These are phyloP conservation scores for Paraescarpia echinospica DNA, from an alignment of 1,140 invertebrate genomes.

Conservation along the genomic window DNA sequence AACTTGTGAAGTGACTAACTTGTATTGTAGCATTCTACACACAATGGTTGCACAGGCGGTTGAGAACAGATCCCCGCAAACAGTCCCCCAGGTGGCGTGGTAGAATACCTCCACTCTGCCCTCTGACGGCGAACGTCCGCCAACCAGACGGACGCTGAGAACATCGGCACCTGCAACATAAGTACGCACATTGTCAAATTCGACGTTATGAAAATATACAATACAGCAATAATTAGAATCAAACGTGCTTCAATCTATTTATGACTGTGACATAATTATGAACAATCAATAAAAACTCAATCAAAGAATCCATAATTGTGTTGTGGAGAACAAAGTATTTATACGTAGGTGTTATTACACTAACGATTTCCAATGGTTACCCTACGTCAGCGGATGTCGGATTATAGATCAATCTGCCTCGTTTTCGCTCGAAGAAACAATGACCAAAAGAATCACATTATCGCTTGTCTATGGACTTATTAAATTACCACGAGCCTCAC, in stretches of 20 bases:
- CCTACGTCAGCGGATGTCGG: neutral
- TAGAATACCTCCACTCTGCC: constrained; percentile 42
- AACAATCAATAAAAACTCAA: too few species aligned
- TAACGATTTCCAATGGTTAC: neutral
- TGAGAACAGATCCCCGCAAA: constrained; percentile 44
- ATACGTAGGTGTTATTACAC: neutral
- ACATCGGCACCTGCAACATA: neutral
- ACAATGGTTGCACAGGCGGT: constrained; percentile 38
- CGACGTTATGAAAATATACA: too few species aligned
- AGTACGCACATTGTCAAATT: neutral
- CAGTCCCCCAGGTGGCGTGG: constrained; percentile 38
- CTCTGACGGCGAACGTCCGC: constrained; percentile 14
- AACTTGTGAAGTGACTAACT: constrained; percentile 1
- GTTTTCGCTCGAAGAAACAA: neutral
- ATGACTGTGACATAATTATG: too few species aligned
- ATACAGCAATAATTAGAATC: too few species aligned
- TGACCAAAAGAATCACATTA: neutral
- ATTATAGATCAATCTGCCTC: neutral
- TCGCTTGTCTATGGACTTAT: neutral
- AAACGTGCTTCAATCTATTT: too few species aligned
- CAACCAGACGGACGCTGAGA: constrained; percentile 20
- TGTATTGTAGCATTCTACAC: constrained; percentile 44
- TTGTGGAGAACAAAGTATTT: neutral
- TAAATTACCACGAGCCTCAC: neutral
- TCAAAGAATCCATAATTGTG: neutral